Conservation (phyloP, 1,140 invertebrate genomes). For the Papilio glaucus region DNA sequence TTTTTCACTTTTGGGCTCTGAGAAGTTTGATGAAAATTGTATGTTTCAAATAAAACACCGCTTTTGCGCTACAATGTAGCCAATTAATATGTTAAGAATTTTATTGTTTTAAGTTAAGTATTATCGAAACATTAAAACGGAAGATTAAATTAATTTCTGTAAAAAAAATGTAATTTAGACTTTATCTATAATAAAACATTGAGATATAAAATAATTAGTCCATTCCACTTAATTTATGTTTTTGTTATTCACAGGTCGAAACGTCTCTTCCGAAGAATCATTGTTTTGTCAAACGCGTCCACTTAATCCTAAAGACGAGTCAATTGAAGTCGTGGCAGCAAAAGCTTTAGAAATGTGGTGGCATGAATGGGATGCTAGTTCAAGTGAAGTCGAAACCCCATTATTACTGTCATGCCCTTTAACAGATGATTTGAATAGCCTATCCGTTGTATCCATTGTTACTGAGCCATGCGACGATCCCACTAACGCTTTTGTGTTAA, state of each 20-base stretch:
- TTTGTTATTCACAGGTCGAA: conserved; percentile 70
- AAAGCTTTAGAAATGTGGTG: conserved; percentile 80
- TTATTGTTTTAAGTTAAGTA: too few relatives aligned
- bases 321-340: conserved; percentile 76
- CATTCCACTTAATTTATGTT: conserved; percentile 28
- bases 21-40: too few relatives aligned
- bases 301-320: conserved; percentile 53
- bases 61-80: too few relatives aligned
- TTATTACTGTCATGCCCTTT: conserved; percentile 77
- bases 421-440: conserved; percentile 56
- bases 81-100: too few relatives aligned
- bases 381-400: conserved; percentile 66
- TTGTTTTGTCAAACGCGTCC: conserved; percentile 77
- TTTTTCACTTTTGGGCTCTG: too few relatives aligned
- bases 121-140: too few relatives aligned
- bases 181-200: too few relatives aligned
- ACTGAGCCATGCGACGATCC: conserved; percentile 76
- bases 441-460: conserved; percentile 71
- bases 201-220: too few relatives aligned
- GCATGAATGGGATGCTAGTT: conserved; percentile 73
- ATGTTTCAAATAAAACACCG: too few relatives aligned
- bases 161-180: too few relatives aligned
- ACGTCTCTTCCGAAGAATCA: conserved; percentile 57
- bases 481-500: conserved; percentile 65
- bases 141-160: too few relatives aligned